Conservation (phyloP, 2,113 vertebrate genomes). For the Mustelus asterias region DNA sequence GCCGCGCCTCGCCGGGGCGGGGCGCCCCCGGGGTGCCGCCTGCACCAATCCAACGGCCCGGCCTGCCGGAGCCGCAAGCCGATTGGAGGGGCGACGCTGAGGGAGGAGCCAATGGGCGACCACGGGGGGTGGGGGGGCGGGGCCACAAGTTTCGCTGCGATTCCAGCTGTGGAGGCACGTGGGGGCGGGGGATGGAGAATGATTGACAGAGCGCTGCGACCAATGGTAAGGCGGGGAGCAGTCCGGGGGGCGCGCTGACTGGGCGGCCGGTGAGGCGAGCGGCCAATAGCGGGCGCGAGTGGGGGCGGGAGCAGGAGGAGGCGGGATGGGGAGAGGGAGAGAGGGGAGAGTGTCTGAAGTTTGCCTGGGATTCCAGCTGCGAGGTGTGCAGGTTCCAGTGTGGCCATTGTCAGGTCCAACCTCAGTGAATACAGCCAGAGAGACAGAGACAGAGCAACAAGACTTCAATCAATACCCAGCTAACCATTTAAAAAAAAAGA, state of each 20-base stretch:
- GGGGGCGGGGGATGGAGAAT: neutral
- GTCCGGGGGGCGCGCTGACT: neutral
- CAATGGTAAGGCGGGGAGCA: neutral
- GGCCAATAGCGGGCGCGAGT: neutral
- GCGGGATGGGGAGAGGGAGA: neutral
- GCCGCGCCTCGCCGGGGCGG: too few relatives aligned
- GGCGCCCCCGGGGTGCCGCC: too few relatives aligned
- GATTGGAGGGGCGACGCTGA: too few relatives aligned
- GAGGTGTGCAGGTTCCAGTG: slow-evolving; percentile 20
- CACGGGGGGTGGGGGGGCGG: neutral
- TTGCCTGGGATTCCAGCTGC: slow-evolving; percentile 37
- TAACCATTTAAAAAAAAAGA: neutral
- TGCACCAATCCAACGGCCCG: too few relatives aligned
- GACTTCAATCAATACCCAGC: slow-evolving; percentile 27
- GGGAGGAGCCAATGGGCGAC: neutral
- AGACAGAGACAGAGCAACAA: neutral
- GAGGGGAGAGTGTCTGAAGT: neutral
- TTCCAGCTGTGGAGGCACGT: neutral
- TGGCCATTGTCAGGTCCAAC: neutral
- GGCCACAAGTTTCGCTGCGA: neutral
- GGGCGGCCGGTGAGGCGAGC: neutral
- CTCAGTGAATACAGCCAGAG: neutral
- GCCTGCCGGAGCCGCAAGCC: too few relatives aligned
- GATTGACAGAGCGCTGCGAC: too few relatives aligned
- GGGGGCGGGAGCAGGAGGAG: neutral